Base-by-base conservation (phyloP, 2,888 invertebrate species). In the Euplagia quadripunctaria region DNA sequence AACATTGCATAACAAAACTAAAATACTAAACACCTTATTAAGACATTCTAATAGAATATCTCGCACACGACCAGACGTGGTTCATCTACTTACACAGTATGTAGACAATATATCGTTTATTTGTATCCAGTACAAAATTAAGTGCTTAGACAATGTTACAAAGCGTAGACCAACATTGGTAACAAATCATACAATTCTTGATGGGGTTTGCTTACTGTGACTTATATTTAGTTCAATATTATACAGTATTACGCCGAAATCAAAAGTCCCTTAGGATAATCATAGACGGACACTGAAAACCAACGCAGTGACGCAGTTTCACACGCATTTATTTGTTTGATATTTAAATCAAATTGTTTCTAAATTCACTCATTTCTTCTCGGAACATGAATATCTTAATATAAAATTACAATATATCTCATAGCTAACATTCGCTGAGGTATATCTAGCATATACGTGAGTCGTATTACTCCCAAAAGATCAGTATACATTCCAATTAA, bases 401-500 rank as follows among this genome's bases (percentile, higher is more conserved):
- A 75, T 64, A 83, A 78, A 80, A 81, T 80, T 83, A 86, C 80
- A 81, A 83, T 85, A 79, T 77, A 82, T 85, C 82, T 83, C 74
- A 75, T 73, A 75, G 78, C 67, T 72, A 83, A 77, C 75, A 83
- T 85, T 83, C 78, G 79, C 82, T 81, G 85, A 87, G 85, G 86
- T 88, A 86, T 81, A 74, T 82, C 78, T 79, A 84, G 79, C 72
- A 76, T 84, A 80, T 76, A 81, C 77, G 82, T 80, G 77, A 82
- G 77, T 82, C 66, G 43, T 63, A 68, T 73, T 68, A 58, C 73
- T 81, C 79, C 64, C 77, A 77, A 75, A 73, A 74, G 70, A 78
- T 78, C 82, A 90, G 89, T 89, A 89, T 89, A 90, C 90, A 90
- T 90, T 89, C 90, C 89, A 88, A 87, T 78, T 43, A 65, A 72